Evolutionary conservation across 2,888 invertebrate genomes (phyloP).

Genomic region (Dilophus febrilis): DNA sequence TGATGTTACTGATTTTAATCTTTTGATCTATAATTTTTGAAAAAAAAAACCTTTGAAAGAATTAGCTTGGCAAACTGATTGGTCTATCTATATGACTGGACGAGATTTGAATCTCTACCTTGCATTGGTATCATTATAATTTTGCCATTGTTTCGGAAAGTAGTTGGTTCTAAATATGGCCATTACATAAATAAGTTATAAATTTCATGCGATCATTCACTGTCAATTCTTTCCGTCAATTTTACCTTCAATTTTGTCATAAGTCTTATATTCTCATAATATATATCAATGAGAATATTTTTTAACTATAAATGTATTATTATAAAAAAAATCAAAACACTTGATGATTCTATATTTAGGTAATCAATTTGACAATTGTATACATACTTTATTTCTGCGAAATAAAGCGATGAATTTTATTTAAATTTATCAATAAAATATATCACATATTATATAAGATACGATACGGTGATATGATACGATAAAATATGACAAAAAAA

Average conservation of each 20-base stretch:
- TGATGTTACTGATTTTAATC: neutral
- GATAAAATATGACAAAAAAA: too few relatives aligned
- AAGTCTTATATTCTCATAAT: too few relatives aligned
- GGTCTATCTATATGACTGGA: neutral
- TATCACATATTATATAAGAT: too few relatives aligned
- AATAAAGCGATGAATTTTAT: too few relatives aligned
- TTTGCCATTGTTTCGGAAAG: constrained; percentile 2
- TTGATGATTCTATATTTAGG: too few relatives aligned
- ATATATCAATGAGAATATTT: too few relatives aligned
- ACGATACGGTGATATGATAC: too few relatives aligned
- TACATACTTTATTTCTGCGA: too few relatives aligned
- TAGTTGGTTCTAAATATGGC: neutral
- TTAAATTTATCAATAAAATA: too few relatives aligned
- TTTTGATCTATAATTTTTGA: constrained; percentile 1
- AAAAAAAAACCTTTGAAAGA: constrained; percentile 4
- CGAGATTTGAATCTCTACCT: neutral
- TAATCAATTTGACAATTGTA: too few relatives aligned
- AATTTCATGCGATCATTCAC: neutral
- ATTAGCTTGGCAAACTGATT: neutral
- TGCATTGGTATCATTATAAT: constrained; percentile 2
- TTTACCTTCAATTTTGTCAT: neutral
- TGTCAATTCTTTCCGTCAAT: neutral
- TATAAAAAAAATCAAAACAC: too few relatives aligned
- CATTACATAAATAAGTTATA: neutral
- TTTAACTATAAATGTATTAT: too few relatives aligned